Base-by-base conservation (phyloP, 2,113 vertebrate species). In the Atractosteus spatula region DNA sequence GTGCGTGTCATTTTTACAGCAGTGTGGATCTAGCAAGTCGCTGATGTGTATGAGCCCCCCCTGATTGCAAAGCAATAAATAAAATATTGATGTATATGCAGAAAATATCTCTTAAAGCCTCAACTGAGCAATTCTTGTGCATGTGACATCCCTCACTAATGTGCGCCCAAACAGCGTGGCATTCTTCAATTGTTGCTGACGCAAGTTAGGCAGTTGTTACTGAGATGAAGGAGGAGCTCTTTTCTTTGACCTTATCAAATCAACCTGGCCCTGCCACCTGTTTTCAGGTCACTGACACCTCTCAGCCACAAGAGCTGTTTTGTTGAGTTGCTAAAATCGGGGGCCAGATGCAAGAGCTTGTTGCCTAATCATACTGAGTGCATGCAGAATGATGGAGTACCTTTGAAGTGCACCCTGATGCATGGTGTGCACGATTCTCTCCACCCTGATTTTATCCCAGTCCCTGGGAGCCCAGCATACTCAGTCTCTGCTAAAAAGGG, bases 241-340 rank as follows among this genome's bases (percentile, higher is more conserved):
- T 88, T 85, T 80, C 88, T 83, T 83, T 82, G 82, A 89, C 88
- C 89, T 90, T 89, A 87, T 90, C 90, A 87, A 89, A 91, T 91
- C 89, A 91, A 44, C 89, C 89, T 29, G 88, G 89, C 3, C 86
- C 81, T 82, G 85, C 91, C 90, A 92, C 90, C 92, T 93, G 89
- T 89, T 90, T 87, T 89, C 86, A 74, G 76, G 75, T 86, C 87
- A 85, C 41, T 56, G 76, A 80, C n/a, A 14, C 43, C 14, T 42
- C 13, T 41, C 55, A 65, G 62, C 41, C 41, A 16, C 47, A 42
- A 55, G 29, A 47, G n/a, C 16, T 29, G 14, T 13, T 67, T 61
- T 44, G 44, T 71, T n/a, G 29, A 6, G 14, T 4, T 17, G n/a
- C 70, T 42, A 64, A 54, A 41, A 54, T 47, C 6, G 14, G 41